Evolutionary conservation across 2,888 invertebrate species (phyloP).

Genomic region (Proisotoma minuta): DNA sequence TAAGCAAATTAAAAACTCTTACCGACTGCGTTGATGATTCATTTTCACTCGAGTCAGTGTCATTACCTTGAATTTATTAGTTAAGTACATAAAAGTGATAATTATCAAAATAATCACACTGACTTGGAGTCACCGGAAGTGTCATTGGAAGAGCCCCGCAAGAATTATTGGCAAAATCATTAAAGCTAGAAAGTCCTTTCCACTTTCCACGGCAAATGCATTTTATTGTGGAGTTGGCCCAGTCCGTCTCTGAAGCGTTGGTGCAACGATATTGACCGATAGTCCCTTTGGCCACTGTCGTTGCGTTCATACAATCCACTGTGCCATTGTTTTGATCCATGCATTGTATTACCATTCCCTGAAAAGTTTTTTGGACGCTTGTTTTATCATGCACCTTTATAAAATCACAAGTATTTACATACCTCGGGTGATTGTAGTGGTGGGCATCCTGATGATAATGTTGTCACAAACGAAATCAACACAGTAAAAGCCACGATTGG

Average conservation of each 20-base stretch:
- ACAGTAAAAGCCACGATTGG: too few species aligned
- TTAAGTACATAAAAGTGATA: neutral
- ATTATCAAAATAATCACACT: too few species aligned
- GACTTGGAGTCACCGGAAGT: neutral
- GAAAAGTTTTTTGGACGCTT: too few species aligned
- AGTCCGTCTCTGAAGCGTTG: constrained; percentile 2
- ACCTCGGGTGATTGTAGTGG: constrained; percentile 21
- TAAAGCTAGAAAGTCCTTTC: constrained; percentile 30
- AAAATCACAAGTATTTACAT: constrained; percentile 4
- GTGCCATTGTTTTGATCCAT: constrained; percentile 19
- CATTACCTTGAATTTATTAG: neutral
- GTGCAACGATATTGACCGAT: constrained; percentile 30
- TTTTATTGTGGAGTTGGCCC: constrained; percentile 16
- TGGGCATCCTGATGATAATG: constrained; percentile 27
- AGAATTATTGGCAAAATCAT: constrained; percentile 22
- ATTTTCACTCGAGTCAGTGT: neutral
- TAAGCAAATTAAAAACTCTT: neutral
- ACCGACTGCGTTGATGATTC: neutral
- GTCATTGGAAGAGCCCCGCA: constrained; percentile 21
- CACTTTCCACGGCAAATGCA: constrained; percentile 37
- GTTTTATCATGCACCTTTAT: neutral
- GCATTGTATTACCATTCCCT: constrained; percentile 29
- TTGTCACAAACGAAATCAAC: too few species aligned
- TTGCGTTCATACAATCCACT: constrained; percentile 20
- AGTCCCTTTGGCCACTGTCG: constrained; percentile 19